Conservation (phyloP, 1,140 invertebrate genomes). For the Nomia melanderi region DNA sequence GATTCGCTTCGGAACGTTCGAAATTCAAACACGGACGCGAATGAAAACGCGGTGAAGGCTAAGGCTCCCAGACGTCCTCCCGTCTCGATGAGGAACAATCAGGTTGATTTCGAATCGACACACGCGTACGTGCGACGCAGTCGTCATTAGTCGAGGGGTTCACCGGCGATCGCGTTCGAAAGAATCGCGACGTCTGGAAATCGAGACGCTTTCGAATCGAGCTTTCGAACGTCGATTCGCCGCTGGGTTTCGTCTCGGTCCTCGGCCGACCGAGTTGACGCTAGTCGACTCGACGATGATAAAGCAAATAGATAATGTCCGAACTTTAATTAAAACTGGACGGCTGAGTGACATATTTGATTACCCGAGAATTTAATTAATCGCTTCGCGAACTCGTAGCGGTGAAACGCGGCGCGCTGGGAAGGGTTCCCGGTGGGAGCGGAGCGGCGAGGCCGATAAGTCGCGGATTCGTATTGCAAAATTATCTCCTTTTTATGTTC, state of each 20-base stretch:
- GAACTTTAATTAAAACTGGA: conserved; percentile 82
- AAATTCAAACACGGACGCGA: conserved; percentile 45
- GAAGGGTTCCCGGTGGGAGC: conserved; percentile 2
- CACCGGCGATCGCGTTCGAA: background rate
- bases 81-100: conserved; percentile 21
- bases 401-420: conserved; percentile 14
- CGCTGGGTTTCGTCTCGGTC: conserved; percentile 45
- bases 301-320: conserved; percentile 82
- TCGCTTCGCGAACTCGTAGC: conserved; percentile 74
- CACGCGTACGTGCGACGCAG: too few species aligned
- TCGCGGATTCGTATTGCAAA: conserved; percentile 74
- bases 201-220: conserved; percentile 21
- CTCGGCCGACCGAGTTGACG: conserved; percentile 50
- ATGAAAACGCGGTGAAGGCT: conserved; percentile 12
- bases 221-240: conserved; percentile 32
- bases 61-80: conserved; percentile 9
- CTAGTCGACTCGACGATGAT: conserved; percentile 79
- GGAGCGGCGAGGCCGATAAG: conserved; percentile 66
- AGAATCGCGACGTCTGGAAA: background rate
- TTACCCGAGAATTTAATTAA: conserved; percentile 82
- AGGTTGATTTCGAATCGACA: conserved; percentile 45
- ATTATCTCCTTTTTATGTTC: conserved; percentile 56
- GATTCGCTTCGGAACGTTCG: conserved; percentile 50
- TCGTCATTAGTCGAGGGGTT: too few species aligned
- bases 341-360: conserved; percentile 81